These are phyloP conservation scores for Zoanthus sociatus DNA, from an alignment of 92 coral and sea anemone species.

Conservation along the genomic window DNA sequence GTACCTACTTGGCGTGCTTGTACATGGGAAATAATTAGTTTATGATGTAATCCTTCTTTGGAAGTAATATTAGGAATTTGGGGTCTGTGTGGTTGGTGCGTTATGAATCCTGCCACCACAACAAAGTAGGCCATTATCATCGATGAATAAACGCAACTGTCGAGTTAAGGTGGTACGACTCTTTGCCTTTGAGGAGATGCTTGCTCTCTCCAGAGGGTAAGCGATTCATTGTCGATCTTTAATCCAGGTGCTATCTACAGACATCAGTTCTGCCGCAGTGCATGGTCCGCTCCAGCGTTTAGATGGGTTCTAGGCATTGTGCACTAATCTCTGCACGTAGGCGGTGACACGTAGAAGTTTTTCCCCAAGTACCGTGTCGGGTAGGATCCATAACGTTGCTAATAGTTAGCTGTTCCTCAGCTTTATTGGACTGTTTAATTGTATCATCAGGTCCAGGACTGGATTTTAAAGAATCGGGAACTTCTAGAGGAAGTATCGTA, in stretches of 20 bases:
- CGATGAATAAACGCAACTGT: not conserved
- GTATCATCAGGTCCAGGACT: not conserved
- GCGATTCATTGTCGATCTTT: slow-evolving; percentile 17
- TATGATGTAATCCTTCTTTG: no score
- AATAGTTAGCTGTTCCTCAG: slow-evolving; percentile 31
- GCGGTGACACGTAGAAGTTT: not conserved
- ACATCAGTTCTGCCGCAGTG: no score
- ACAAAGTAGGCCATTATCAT: no score
- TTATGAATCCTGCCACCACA: no score
- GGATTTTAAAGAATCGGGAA: not conserved
- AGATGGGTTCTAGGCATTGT: not conserved
- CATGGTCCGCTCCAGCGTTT: slow-evolving; percentile 27
- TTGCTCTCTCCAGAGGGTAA: slow-evolving; percentile 1
- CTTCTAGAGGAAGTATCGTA: not conserved
- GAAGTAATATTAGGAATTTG: no score
- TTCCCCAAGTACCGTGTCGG: no score
- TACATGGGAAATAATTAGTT: not conserved
- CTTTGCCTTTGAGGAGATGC: slow-evolving; percentile 2
- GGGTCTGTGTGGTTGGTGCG: no score
- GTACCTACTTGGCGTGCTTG: slow-evolving; percentile 33
- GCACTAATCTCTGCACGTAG: no score
- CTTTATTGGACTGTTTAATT: not conserved
- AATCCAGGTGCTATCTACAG: no score
- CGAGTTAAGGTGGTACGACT: slow-evolving; percentile 16
- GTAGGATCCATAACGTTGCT: no score